Base-by-base conservation (phyloP, 2,888 invertebrate species). In the Drosophila basisetae region DNA sequence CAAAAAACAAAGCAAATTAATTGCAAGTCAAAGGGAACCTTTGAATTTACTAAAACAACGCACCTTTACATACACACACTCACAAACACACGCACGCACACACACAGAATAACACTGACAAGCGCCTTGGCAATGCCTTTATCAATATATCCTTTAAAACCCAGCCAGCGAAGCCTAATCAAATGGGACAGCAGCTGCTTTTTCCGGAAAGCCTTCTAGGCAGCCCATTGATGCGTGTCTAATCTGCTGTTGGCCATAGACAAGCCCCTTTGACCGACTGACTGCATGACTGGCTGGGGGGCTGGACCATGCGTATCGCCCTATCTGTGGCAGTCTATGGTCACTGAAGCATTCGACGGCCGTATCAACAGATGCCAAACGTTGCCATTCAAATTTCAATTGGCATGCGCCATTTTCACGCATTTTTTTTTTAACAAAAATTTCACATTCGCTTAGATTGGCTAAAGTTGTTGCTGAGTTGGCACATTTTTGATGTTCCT, bases 1-100 rank as follows among this genome's bases (percentile, higher is more conserved):
- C 54, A 84, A 84, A 84, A 82, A 91, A 91, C 91, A 91, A 91
- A 91, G 91, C 91, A 89, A 90, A 91, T 91, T 91, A 91, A 91
- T 91, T 91, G 89, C 89, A 87, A 86, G 91, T 86, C 91, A 88
- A 91, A 88, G 79, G 67, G 65, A 90, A 78, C 80, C 80, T 80
- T 83, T 81, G 84, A 75, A 74, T 77, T 71, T 62, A 68, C 73
- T 65, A 73, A 74, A 25, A 69, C 30, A 79, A 82, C 77, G 73
- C 83, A 89, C 90, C 90, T 84, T 89, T 73, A 30, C 22, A 61
- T 9, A 30, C 30, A 55, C 10, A 50, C 31, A 55, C 28, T 28
- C 28, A 28, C 28, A 28, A 28, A 25, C 28, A 55, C 10, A 53
- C 31, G 54, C 47, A 69, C 56, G 35, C 16, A 54, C 49, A 62